Evolutionary conservation across 2,797 vertebrate genomes (phyloP), one percentile per base, ranked within the genome.

Genomic region (Poeciliopsis presidionis): DNA sequence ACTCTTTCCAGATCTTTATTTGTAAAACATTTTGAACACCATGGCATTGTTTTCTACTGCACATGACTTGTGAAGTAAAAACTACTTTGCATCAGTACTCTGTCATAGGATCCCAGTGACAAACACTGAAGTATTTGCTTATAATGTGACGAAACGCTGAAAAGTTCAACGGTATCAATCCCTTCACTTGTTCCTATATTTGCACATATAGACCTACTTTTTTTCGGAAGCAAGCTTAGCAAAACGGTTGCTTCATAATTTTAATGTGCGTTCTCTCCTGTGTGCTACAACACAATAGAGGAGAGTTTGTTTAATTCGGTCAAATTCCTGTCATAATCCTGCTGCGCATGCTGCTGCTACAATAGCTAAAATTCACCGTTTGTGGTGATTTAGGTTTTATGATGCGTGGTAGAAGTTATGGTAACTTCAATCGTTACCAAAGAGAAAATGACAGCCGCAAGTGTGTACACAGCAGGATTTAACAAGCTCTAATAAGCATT

Each of bases 271-370:
- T 89, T 80, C 74, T 71, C 72, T 70, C 72, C 55, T 41, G 59
- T 61, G 69, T 82, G 82, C 86, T 85, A 73, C 79, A 88, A 90
- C 78, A 78, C 74, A 46, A 33, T n/a, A 76, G 76, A 79, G 57
- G 75, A 78, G 65, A 74, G 82, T 72, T 81, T 45, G 57, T 70
- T 72, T 85, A 86, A 89, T 84, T 82, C 78, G 25, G 78, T 81
- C 80, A 83, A 73, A 86, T 89, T 90, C 84, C 33, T 90, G 84
- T 72, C 51, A 5, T 79, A 81, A 77, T 79, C 73, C 41, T 46
- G 25, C 20, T 30, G 28, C 47, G 72, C 59, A 53, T 63, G 46
- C 73, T 86, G 77, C 70, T 46, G 13, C 18, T 45, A 25, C 20
- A 25, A 59, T 16, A 28, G 13, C 39, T 30, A 22, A 30, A 75